Evolutionary conservation across 2,113 vertebrate species (phyloP).

Genomic region (Tetrao urogallus): DNA sequence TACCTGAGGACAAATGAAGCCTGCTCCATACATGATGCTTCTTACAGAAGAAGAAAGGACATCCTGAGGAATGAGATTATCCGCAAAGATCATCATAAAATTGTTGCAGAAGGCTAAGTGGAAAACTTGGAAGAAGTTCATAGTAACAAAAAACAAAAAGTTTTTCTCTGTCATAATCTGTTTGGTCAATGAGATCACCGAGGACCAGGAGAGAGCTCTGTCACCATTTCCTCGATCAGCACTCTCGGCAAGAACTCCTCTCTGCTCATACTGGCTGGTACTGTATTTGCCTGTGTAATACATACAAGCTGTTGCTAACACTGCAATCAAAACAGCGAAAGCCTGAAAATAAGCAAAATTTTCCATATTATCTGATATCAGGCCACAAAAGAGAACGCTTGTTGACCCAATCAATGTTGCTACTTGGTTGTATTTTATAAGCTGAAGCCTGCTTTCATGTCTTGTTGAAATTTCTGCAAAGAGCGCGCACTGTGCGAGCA

Average conservation of each 20-base stretch:
- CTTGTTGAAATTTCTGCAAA: constrained; percentile 85
- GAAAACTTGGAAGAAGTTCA: constrained; percentile 94
- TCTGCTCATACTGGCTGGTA: constrained; percentile 77
- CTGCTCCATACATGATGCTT: constrained; percentile 89
- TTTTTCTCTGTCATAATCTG: constrained; percentile 87
- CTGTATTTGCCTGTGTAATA: constrained; percentile 82
- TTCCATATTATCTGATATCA: constrained; percentile 87
- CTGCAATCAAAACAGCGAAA: constrained; percentile 72
- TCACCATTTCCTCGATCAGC: not conserved
- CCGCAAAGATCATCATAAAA: constrained; percentile 91
- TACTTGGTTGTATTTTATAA: constrained; percentile 87
- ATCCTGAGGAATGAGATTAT: constrained; percentile 86
- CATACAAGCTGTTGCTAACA: constrained; percentile 83
- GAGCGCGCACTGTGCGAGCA: constrained; percentile 86
- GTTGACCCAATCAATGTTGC: constrained; percentile 84
- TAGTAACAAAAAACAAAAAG: constrained; percentile 85
- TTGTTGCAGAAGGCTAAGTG: constrained; percentile 88
- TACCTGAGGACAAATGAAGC: constrained; percentile 94
- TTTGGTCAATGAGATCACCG: constrained; percentile 75
- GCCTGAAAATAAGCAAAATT: constrained; percentile 83
- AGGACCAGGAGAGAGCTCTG: constrained; percentile 72
- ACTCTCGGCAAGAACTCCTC: not conserved
- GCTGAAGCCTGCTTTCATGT: constrained; percentile 79
- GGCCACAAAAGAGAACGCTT: constrained; percentile 86
- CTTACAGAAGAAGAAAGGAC: constrained; percentile 82